Percentiles rank a stretch among this genome's conserved stretches.
phyloP scores from a whole-genome alignment of 2,888 invertebrate species.

The Drosophila pseudotakahashii region DNA sequence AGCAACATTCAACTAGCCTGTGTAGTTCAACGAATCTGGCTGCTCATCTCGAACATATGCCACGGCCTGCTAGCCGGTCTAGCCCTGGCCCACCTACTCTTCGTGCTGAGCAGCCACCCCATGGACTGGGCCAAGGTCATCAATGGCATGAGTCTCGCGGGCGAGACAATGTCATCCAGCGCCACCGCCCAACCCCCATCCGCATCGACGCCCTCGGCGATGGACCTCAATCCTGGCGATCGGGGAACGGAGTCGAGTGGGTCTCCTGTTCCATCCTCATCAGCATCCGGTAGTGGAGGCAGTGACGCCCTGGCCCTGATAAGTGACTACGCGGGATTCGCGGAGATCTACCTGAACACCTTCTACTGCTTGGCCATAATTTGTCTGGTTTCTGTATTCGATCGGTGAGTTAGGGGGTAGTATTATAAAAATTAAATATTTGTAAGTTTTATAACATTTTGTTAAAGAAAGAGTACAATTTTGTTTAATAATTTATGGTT shows the following conservation, averaged over 20 bases:
- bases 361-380: constrained; percentile 86
- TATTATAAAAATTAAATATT: too few species aligned
- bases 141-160: constrained; percentile 77
- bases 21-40: constrained; percentile 86
- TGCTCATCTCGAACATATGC: constrained; percentile 85
- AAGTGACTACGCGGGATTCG: constrained; percentile 83
- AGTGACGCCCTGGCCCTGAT: constrained; percentile 66
- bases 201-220: constrained; percentile 26
- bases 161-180: constrained; percentile 69
- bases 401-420: constrained; percentile 84
- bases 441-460: too few species aligned
- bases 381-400: constrained; percentile 86
- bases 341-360: constrained; percentile 84
- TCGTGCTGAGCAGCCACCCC: constrained; percentile 83
- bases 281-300: constrained; percentile 28
- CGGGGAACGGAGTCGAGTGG: constrained; percentile 67
- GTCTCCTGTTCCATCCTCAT: not conserved
- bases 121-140: constrained; percentile 83
- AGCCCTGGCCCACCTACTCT: constrained; percentile 84
- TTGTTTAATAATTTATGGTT: too few species aligned
- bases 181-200: constrained; percentile 38
- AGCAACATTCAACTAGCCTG: constrained; percentile 83
- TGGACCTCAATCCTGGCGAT: constrained; percentile 54
- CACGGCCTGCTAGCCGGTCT: constrained; percentile 86
- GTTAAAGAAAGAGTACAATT: not conserved